Evolutionary conservation across 2,888 invertebrate genomes (phyloP), one percentile per base, ranked within the genome.

Genomic region (Corythucha ciliata): DNA sequence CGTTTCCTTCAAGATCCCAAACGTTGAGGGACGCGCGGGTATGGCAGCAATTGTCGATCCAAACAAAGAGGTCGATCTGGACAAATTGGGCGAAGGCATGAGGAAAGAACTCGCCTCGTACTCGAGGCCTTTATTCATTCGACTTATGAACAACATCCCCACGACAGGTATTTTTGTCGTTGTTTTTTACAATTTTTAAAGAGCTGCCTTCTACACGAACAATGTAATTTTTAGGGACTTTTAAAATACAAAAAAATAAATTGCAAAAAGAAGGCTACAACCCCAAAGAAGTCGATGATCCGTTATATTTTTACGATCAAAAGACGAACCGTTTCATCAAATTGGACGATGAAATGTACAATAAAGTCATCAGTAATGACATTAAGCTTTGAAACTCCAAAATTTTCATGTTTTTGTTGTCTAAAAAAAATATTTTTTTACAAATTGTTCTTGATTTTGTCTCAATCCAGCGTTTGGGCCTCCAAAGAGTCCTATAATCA

Each of bases 161-260:
- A 74, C 84, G 63, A 87, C 86, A 3, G 81, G 83, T 69, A 62
- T 59, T 52, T 57, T 25, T 10, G 7, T 40, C 8, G 26, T 42
- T 22, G n/a, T 39, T 33, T 18, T 8, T 32, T 7, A 1, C 14
- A 3, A 8, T 42, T 8, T 21, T n/a, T 34, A 4, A 34, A 34
- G 3, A 2, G 2, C 16, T 34, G 16, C 16, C 8, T 8, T 8
- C 2, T 34, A 34, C 20, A 18, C 16, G 5, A 2, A 4, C 20
- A 34, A 7, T 4, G 7, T 34, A 18, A 18, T 1, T 59, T 73
- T 29, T 71, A 89, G 90, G 91, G 84, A 98, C 97, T 20, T 97
- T 89, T 69, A 98, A 98, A 73, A 74, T 98, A 69, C 89, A 90
- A 72, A 98, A 98, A 71, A 82, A 81, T 34, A 87, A 92, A 66